Base-by-base conservation (phyloP, 2,113 vertebrate species). In the Siniperca chuatsi region DNA sequence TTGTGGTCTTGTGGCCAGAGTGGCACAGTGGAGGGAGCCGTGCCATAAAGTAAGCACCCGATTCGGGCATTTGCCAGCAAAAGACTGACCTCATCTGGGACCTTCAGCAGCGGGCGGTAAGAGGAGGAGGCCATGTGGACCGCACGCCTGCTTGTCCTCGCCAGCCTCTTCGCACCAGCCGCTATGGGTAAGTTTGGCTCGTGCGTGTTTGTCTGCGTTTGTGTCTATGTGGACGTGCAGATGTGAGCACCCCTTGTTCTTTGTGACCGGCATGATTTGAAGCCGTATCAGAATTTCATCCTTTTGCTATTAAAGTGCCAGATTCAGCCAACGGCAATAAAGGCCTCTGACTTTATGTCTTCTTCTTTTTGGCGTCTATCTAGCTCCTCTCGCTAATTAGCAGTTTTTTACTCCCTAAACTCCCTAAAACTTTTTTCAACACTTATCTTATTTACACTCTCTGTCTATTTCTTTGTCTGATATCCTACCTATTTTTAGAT, bases 51-150 rank as follows among this genome's bases (percentile, higher is more conserved):
- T 79, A 79, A 83, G 85, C 73, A 78, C 68, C 81, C 57, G 20
- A 60, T 70, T 40, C 11, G 16, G 86, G 84, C 79, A 4, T 71
- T 67, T 61, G 84, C 86, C 87, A 82, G 66, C 52, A 40, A 85
- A 87, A 85, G 90, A 93, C 90, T 92, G 89, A 96, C 77, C 91
- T 92, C 94, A 92, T 92, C 87, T 92, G 87, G 85, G 89, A 90
- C 73, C 89, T 80, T 85, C 72, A 55, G 91, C 90, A 94, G 94
- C 81, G 88, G 89, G 92, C 90, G 95, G 95, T 91, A 89, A 93
- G 92, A 93, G 88, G 91, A 91, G 92, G 93, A 92, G 96, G 96
- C 96, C 97, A 98, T 98, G 97, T 97, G 97, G 97, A 95, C 97
- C 91, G 94, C 95, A 95, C 97, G 96, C 95, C 96, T 97, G 89